Percentiles rank a stretch among this genome's conserved stretches.
Conservation (phyloP, 2,888 invertebrate genomes). For the Iphiclides podalirius region DNA sequence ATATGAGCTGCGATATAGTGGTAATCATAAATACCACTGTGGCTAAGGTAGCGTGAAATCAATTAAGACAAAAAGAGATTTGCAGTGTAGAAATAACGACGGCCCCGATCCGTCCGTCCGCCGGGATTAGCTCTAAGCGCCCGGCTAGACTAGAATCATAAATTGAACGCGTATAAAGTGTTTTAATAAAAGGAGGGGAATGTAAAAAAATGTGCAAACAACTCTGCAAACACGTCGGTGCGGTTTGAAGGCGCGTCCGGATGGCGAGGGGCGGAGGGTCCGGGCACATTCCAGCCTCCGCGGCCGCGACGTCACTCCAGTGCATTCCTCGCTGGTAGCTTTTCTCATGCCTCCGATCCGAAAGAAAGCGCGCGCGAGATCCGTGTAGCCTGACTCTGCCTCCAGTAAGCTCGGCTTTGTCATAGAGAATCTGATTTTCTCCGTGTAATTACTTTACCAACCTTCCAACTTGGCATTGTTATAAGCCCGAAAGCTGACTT, state of each 20-base stretch:
- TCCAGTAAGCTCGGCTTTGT: background rate
- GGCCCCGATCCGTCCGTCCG: slow-evolving; percentile 13
- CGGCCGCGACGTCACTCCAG: slow-evolving; percentile 61
- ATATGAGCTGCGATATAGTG: background rate
- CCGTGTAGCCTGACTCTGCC: slow-evolving; percentile 3
- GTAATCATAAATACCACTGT: background rate
- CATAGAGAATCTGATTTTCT: no score
- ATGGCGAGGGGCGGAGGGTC: slow-evolving; percentile 68
- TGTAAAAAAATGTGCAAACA: slow-evolving; percentile 79
- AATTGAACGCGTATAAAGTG: slow-evolving; percentile 44
- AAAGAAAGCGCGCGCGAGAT: slow-evolving; percentile 26
- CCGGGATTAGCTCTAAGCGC: slow-evolving; percentile 27
- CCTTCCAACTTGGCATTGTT: no score
- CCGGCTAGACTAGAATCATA: slow-evolving; percentile 31
- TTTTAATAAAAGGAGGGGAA: slow-evolving; percentile 68
- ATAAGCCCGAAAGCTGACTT: no score
- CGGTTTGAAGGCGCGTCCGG: slow-evolving; percentile 79
- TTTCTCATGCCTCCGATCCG: slow-evolving; percentile 24
- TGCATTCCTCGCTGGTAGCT: slow-evolving; percentile 45
- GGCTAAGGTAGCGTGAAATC: background rate
- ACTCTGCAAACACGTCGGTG: slow-evolving; percentile 77
- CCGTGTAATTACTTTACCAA: no score
- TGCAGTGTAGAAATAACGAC: slow-evolving; percentile 7
- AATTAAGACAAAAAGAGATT: background rate
- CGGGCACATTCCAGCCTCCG: slow-evolving; percentile 72